Evolutionary conservation across 92 coral and sea anemone species (phyloP), one percentile per base, ranked within the genome.

Genomic region (Zoanthus gigantus): DNA sequence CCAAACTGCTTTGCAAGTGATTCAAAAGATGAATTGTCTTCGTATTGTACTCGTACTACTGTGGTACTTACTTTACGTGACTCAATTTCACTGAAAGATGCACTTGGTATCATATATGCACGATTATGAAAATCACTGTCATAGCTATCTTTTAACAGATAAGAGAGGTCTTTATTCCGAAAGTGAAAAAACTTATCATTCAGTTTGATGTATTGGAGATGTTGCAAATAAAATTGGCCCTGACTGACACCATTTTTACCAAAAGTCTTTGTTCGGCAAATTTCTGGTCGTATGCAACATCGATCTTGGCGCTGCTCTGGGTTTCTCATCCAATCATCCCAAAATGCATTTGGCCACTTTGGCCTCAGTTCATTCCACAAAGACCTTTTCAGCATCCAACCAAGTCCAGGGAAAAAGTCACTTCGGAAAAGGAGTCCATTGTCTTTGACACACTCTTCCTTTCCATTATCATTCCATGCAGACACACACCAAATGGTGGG

Each of bases 261-360:
- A 91, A 96, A 95, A 7, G 98, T 95, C 61, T 92, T 92, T 7
- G 95, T 94, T 3, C 99, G 95, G 15, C 97, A 92, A 28, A 96
- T 93, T 82, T 96, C 99, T 10, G 99, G 99, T 63, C 99, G 89
- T 29, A 95, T 92, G 78, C 99, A 96, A 12, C 93, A 90, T 78
- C 97, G 92, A 60, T 77, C 94, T 75, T 61, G 85, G 23, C 98
- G 94, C 78, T 96, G 99, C 4, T 79, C 93, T 44, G 95, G 94
- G 71, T 95, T 95, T 45, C 96, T 91, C 98, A 96, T 93, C 99
- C 99, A 96, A 90, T 96, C 99, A 84, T 96, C 99, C 99, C 99
- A 96, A 82, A 90, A 96, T 17, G 98, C 94, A 7, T 77, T 89
- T 1, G 99, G 99, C 99, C 99, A 96, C 75, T 95, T 95, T 8